Conservation (phyloP, 2,888 invertebrate genomes). For the Petrolisthes cinctipes region DNA sequence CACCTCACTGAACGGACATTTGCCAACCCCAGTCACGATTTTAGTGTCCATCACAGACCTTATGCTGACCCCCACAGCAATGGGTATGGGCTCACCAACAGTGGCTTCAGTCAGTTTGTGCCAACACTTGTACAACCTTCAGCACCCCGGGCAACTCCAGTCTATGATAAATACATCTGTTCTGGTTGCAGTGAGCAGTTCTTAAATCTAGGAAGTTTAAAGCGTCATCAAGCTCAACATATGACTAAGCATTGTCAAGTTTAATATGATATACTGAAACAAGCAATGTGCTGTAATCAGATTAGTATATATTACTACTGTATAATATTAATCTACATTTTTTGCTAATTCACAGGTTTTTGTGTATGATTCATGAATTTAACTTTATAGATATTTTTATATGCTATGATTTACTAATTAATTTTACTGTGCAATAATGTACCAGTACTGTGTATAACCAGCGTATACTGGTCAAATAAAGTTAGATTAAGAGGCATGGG, state of each 20-base stretch:
- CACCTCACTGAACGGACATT: conserved; percentile 32
- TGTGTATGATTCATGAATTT: no score
- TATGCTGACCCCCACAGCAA: not conserved
- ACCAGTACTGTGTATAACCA: no score
- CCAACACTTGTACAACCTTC: conserved; percentile 9
- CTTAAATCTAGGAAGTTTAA: conserved; percentile 46
- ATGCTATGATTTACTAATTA: no score
- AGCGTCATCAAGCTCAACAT: conserved; percentile 41
- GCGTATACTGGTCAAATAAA: no score
- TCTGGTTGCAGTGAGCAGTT: conserved; percentile 46
- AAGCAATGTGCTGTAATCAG: no score
- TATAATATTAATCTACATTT: no score
- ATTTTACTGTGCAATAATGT: no score
- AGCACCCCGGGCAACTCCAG: conserved; percentile 19
- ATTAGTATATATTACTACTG: no score
- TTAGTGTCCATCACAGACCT: not conserved
- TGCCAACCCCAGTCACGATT: not conserved
- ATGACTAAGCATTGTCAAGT: not conserved
- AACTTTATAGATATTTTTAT: no score
- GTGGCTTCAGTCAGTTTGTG: conserved; percentile 36
- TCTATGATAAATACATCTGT: conserved; percentile 44
- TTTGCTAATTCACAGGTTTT: no score
- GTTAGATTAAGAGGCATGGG: no score
- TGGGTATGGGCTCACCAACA: not conserved
- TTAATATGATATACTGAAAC: no score